Conservation (phyloP, 2,113 vertebrate genomes). For the Aspiorhynchus laticeps region DNA sequence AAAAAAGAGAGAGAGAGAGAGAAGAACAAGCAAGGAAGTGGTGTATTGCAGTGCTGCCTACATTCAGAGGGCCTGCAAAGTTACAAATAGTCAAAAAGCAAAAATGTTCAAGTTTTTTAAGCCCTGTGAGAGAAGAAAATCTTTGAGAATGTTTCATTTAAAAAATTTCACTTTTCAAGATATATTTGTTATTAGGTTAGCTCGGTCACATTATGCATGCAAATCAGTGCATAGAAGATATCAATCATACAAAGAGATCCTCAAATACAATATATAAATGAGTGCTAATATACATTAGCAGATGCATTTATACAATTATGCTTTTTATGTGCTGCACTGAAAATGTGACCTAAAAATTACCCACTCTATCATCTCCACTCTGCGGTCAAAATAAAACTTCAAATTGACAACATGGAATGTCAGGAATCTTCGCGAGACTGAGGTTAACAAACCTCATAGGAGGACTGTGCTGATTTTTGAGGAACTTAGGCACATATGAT, state of each 20-base stretch:
- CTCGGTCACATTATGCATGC: background rate
- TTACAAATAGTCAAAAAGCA: conserved; percentile 1
- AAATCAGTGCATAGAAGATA: background rate
- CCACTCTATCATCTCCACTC: too few relatives aligned
- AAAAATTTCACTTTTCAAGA: background rate
- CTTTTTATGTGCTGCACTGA: background rate
- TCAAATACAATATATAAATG: background rate
- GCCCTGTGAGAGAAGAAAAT: background rate
- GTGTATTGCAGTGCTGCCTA: conserved; percentile 52
- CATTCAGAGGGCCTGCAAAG: conserved; percentile 14
- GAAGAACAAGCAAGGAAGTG: conserved; percentile 51
- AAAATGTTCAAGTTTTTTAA: background rate
- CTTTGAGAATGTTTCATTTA: background rate
- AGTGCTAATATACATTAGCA: too few relatives aligned
- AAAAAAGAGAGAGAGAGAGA: background rate
- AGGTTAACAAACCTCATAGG: too few relatives aligned
- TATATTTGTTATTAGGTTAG: background rate
- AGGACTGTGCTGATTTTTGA: too few relatives aligned
- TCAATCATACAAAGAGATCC: background rate
- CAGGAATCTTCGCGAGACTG: too few relatives aligned
- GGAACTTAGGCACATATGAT: too few relatives aligned
- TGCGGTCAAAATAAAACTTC: background rate
- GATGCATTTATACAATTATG: background rate
- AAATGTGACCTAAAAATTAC: too few relatives aligned
- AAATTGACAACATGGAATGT: too few relatives aligned